Conservation (phyloP, 2,888 invertebrate species). For the Apamea crenata region DNA sequence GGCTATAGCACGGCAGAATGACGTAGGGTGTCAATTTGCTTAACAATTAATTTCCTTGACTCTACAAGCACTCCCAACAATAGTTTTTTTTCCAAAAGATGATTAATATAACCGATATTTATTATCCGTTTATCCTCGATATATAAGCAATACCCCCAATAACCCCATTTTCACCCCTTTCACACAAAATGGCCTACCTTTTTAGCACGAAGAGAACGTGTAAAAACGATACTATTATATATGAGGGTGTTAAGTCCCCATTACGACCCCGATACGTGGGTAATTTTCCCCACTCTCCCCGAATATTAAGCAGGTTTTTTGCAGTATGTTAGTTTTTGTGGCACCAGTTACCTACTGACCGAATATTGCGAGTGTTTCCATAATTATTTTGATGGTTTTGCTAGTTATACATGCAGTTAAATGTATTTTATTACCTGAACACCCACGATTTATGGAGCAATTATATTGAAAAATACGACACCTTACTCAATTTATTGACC, state of each 20-base stretch:
- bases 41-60: not conserved
- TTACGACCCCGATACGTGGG: constrained; percentile 34
- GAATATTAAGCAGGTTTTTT: constrained; percentile 20
- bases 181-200: constrained; percentile 18
- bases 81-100: not conserved
- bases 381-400: not conserved
- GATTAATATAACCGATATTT: constrained; percentile 3
- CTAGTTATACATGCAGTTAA: not conserved
- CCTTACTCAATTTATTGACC: constrained; percentile 4
- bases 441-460: constrained; percentile 17
- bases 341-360: not conserved
- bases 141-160: constrained; percentile 33
- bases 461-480: constrained; percentile 7
- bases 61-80: not conserved
- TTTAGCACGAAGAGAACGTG: constrained; percentile 28
- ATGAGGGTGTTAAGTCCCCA: constrained; percentile 31
- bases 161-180: constrained; percentile 29
- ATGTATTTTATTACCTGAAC: not conserved
- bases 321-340: constrained; percentile 6
- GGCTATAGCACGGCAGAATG: not conserved
- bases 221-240: constrained; percentile 31
- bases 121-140: constrained; percentile 9
- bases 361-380: not conserved
- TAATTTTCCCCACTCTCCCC: constrained; percentile 10
- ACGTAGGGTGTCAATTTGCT: not conserved